A percentile compares a stretch with the other conserved stretches of the same genome.
Conservation (phyloP, 2,113 vertebrate genomes). For the Drymodes brunneopygia region DNA sequence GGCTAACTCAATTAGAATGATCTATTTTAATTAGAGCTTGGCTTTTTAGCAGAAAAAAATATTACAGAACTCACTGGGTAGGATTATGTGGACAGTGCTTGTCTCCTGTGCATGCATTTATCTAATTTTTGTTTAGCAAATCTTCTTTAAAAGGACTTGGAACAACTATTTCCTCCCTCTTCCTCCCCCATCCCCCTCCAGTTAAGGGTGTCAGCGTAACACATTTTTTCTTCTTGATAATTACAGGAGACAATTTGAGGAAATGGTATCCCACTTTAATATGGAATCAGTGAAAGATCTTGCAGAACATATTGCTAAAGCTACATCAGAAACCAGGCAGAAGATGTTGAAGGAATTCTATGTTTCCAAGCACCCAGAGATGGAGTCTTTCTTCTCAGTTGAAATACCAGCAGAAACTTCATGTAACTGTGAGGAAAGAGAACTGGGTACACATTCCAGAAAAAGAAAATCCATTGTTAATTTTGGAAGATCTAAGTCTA, state of each 20-base stretch:
- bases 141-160: not conserved
- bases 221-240: conserved; percentile 40
- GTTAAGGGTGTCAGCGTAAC: not conserved
- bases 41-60: not conserved
- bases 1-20: not conserved
- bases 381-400: conserved; percentile 64
- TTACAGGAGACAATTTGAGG: conserved; percentile 85
- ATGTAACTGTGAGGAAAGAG: not conserved
- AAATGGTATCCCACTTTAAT: conserved; percentile 82
- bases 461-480: conserved; percentile 10
- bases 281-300: conserved; percentile 75
- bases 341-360: conserved; percentile 83
- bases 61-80: not conserved
- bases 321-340: conserved; percentile 78
- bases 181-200: not conserved
- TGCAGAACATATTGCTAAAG: conserved; percentile 72
- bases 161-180: not conserved
- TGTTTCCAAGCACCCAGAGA: conserved; percentile 71
- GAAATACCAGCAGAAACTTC: not conserved
- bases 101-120: not conserved
- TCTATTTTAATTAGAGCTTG: not conserved
- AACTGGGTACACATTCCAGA: not conserved
- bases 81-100: not conserved
- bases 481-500: not conserved
- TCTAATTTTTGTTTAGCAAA: not conserved